phyloP scores from a whole-genome alignment of 2,113 vertebrate species.

The Hyperoodon ampullatus region DNA sequence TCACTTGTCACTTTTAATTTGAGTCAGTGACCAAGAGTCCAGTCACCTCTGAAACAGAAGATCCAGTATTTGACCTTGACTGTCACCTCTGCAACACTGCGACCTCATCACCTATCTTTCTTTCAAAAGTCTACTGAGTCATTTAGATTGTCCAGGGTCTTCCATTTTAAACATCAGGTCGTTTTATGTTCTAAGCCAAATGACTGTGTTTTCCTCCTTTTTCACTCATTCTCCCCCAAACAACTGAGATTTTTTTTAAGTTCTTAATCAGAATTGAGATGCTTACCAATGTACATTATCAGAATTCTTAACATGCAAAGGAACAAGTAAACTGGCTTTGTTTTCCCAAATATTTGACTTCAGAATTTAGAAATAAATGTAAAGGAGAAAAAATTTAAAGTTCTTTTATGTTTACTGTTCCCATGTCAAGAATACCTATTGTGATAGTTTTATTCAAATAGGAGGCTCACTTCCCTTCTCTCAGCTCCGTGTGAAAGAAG shows the following conservation, averaged over 20 bases:
- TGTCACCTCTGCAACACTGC: neutral
- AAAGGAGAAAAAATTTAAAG: neutral
- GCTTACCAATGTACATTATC: neutral
- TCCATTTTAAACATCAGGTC: neutral
- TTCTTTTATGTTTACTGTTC: slow-evolving; percentile 50
- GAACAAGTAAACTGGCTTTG: neutral
- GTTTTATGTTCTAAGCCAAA: neutral
- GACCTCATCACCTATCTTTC: neutral
- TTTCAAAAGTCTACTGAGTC: neutral
- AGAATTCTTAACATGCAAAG: slow-evolving; percentile 37
- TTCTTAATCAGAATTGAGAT: neutral
- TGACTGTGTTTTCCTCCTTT: neutral
- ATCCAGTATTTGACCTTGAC: neutral
- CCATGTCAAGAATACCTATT: slow-evolving; percentile 71
- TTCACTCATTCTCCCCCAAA: neutral
- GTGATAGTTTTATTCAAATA: slow-evolving; percentile 62
- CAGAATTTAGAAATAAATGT: slow-evolving; percentile 45
- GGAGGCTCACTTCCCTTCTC: slow-evolving; percentile 63
- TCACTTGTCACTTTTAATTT: neutral
- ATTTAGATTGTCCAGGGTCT: neutral
- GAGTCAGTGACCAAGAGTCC: neutral
- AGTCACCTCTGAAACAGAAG: slow-evolving; percentile 5
- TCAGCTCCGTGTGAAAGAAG: slow-evolving; percentile 41
- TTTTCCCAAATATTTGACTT: slow-evolving; percentile 42
- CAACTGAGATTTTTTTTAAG: neutral